Evolutionary conservation across 1,140 invertebrate species (phyloP).

Genomic region (Drosophila neocordata): DNA sequence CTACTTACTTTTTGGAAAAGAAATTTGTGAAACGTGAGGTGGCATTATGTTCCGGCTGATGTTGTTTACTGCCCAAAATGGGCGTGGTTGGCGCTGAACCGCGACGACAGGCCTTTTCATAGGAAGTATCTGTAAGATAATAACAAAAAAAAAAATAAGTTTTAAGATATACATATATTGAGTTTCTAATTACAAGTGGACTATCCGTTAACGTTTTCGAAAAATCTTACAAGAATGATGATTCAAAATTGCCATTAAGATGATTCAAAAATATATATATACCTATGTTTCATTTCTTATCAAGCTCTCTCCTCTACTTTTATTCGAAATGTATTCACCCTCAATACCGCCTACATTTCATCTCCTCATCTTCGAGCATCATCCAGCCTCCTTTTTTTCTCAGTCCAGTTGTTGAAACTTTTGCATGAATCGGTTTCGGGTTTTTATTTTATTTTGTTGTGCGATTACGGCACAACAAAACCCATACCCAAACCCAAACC

Average conservation of each 20-base stretch:
- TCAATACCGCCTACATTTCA: neutral
- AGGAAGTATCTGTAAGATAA: conserved; percentile 91
- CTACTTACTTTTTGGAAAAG: conserved; percentile 90
- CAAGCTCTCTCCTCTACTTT: neutral
- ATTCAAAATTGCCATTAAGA: conserved; percentile 43
- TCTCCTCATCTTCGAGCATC: neutral
- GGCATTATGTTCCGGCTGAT: conserved; percentile 79
- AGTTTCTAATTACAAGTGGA: too few species aligned
- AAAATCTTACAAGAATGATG: conserved; percentile 43
- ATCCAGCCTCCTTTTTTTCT: conserved; percentile 5
- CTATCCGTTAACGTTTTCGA: too few species aligned
- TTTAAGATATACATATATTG: conserved; percentile 30
- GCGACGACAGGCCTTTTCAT: conserved; percentile 93
- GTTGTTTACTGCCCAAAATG: conserved; percentile 86
- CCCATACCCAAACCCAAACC: conserved; percentile 24
- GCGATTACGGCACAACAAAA: conserved; percentile 17
- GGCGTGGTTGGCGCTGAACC: conserved; percentile 93
- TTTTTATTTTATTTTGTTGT: conserved; percentile 10
- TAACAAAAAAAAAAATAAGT: conserved; percentile 35
- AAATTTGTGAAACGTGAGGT: conserved; percentile 91
- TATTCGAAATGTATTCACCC: neutral
- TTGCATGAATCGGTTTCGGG: conserved; percentile 32
- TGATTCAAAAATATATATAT: conserved; percentile 72
- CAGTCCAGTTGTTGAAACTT: conserved; percentile 9
- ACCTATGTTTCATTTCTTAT: neutral